Percentiles rank a stretch among this genome's conserved stretches.
Conservation (phyloP, 2,113 vertebrate genomes). For the Okapia johnstoni region DNA sequence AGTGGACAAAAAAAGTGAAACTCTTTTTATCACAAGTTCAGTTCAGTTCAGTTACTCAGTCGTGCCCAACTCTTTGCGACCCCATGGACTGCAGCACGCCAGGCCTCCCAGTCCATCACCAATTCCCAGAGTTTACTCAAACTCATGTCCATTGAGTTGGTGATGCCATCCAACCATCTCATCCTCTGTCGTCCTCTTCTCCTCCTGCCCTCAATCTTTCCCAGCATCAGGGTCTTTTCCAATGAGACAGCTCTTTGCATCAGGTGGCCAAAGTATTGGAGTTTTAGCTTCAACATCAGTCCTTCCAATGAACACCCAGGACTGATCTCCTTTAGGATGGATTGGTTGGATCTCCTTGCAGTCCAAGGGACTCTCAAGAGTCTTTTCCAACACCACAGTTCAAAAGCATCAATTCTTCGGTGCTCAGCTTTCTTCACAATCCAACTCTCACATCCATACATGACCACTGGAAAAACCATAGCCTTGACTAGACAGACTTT, state of each 20-base stretch:
- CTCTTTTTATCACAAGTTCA: background rate
- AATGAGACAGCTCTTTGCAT: background rate
- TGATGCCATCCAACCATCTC: background rate
- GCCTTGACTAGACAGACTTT: background rate
- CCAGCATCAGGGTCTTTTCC: background rate
- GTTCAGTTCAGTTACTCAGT: background rate
- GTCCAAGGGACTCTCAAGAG: background rate
- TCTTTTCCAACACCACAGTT: background rate
- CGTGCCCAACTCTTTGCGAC: rapidly evolving
- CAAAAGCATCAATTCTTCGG: background rate
- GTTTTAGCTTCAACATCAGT: background rate
- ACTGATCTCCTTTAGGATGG: background rate
- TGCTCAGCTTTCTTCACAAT: background rate
- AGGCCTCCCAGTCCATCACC: background rate
- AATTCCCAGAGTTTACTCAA: background rate
- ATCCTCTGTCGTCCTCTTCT: background rate
- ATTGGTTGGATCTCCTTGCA: background rate
- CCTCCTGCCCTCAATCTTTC: background rate
- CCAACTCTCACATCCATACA: background rate
- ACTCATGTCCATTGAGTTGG: background rate
- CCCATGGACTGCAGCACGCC: background rate
- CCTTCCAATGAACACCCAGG: background rate
- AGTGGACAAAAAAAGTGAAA: background rate
- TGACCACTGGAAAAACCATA: background rate
- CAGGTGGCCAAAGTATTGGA: background rate